These are phyloP conservation scores for Akabosia matsudoensis DNA, from an alignment of 1,140 invertebrate species.

Conservation along the genomic window DNA sequence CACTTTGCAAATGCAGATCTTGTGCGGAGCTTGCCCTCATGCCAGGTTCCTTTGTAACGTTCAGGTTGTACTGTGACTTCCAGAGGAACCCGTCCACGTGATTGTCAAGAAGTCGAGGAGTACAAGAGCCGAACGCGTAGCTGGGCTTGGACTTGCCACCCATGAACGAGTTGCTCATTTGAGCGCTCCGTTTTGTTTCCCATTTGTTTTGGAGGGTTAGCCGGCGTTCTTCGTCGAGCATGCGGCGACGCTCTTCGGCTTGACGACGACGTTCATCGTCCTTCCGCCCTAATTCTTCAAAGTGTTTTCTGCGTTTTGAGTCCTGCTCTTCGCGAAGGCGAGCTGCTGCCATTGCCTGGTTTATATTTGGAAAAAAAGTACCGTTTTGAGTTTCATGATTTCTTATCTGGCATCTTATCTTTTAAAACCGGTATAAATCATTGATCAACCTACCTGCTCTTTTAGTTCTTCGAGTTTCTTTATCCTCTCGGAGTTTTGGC, in stretches of 20 bases:
- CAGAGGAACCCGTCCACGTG: constrained; percentile 44
- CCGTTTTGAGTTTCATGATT: too few relatives aligned
- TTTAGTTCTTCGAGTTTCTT: constrained; percentile 47
- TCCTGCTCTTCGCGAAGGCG: constrained; percentile 43
- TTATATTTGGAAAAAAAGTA: too few relatives aligned
- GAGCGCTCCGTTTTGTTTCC: constrained; percentile 29
- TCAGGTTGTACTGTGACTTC: constrained; percentile 46
- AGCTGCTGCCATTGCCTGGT: constrained; percentile 39
- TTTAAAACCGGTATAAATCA: too few relatives aligned
- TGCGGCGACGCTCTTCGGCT: constrained; percentile 38
- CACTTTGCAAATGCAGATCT: constrained; percentile 38
- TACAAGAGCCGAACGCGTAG: constrained; percentile 45
- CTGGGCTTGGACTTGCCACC: constrained; percentile 20
- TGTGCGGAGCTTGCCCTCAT: constrained; percentile 38
- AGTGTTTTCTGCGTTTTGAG: constrained; percentile 37
- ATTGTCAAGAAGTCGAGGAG: constrained; percentile 44
- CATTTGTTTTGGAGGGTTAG: constrained; percentile 36
- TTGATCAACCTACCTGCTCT: constrained; percentile 39
- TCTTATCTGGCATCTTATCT: too few relatives aligned
- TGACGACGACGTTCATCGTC: constrained; percentile 43
- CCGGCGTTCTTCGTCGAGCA: constrained; percentile 41
- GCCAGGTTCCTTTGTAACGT: constrained; percentile 26
- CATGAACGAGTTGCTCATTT: background rate
- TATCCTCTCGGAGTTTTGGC: constrained; percentile 41
- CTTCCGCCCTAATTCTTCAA: constrained; percentile 42